Base-by-base conservation (phyloP, 2,888 invertebrate genomes). In the Dermolepida albohirtum region DNA sequence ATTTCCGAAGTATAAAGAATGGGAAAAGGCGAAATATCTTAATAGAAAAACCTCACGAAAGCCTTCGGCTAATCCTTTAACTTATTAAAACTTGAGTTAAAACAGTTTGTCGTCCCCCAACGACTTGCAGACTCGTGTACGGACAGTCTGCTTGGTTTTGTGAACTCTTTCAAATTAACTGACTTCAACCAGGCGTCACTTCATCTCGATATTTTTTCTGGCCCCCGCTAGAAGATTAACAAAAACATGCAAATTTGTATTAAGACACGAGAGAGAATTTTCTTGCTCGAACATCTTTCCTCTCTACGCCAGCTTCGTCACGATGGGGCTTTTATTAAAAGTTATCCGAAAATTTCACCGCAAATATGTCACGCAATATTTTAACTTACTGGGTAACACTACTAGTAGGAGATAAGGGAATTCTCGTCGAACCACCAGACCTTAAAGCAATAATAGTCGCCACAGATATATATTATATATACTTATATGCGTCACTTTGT, bases 161-260 rank as follows among this genome's bases (percentile, higher is more conserved):
- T 72, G 75, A 78, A 80, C 78, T 80, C 79, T 79, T 78, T 77
- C 76, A 80, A 82, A 82, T 81, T 81, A 81, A 81, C 80, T 78
- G 78, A 74, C 76, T 77, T 75, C 76, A 74, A 70, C 76, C 78
- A 79, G 78, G 80, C 78, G 79, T 79, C 79, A 78, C 79, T 79
- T 75, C 75, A 76, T 50, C 64, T 74, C 74, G 74, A 80, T 78
- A 79, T 79, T 78, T 75, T 79, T 78, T 78, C 69, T 76, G 77
- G 74, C 73, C 74, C 71, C 75, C 74, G 64, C 72, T 74, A 74
- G 76, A 75, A 79, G 81, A 82, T 82, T 82, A 81, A 80, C 81
- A 80, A 82, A 79, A 82, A 82, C 81, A 82, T 83, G 82, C 82
- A 82, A 82, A 83, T 82, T 82, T 80, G 79, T 81, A 81, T 81